A percentile compares a stretch with the other conserved stretches of the same genome.
phyloP scores from a whole-genome alignment of 2,888 invertebrate genomes.

The Tipula unca region DNA sequence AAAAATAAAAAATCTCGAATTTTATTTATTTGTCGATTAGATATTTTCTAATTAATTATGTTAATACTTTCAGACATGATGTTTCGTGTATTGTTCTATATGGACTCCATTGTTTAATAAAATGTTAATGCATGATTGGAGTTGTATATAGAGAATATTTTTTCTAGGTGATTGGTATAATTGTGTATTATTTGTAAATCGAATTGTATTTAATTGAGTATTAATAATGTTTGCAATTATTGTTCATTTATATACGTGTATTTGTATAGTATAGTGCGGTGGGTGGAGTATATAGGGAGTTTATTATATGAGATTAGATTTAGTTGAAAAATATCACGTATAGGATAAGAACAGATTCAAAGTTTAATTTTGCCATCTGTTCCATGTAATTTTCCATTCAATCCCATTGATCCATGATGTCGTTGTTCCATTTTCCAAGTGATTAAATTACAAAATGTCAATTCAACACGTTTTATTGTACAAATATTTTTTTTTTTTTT shows the following conservation, averaged over 20 bases:
- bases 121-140: not conserved
- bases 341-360: not conserved
- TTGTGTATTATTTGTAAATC: not conserved
- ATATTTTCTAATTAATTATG: not conserved
- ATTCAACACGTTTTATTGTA: constrained; percentile 14
- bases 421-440: not conserved
- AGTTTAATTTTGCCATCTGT: not conserved
- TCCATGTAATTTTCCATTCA: not conserved
- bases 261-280: too few species aligned
- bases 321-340: too few species aligned
- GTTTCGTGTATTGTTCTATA: not conserved
- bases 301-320: not conserved
- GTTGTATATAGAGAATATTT: not conserved
- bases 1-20: not conserved
- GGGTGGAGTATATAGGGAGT: too few species aligned
- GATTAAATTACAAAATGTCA: not conserved
- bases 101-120: not conserved
- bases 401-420: not conserved
- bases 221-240: not conserved
- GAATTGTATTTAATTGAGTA: not conserved
- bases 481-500: not conserved
- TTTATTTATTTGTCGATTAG: not conserved
- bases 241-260: not conserved
- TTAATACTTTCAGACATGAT: not conserved
- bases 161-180: not conserved